Base-by-base conservation (phyloP, 2,888 invertebrate species). In the Synanthedon vespiformis region DNA sequence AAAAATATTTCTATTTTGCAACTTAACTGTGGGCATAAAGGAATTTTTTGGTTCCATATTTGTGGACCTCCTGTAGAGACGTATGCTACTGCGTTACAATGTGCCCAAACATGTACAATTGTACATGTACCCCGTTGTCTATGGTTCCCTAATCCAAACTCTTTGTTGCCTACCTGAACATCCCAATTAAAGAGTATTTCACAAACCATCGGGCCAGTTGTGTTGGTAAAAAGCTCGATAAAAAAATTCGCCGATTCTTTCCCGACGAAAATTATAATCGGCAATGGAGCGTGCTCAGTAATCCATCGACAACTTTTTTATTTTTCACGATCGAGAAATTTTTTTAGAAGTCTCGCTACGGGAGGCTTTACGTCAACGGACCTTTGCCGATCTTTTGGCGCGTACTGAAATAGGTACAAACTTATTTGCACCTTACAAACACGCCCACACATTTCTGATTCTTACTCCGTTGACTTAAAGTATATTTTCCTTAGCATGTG, bases 281-380 rank as follows among this genome's bases (percentile, higher is more conserved):
- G 80, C 82, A 82, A 80, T 80, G 83, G 77, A 80, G 82, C 82
- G 77, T 77, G 71, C 69, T 63, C 56, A 61, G 67, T 83, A 84
- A 82, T 77, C 78, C 83, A 72, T 71, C 71, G 65, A 62, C 59
- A 59, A 54, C 49, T 60, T 65, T 70, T 67, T 66, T 60, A 64
- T 63, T 64, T 65, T 27, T 16, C 6, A 52, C 44, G 48, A 52
- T 27, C 34, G 50, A 53, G 58, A 57, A 56, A 58, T 63, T 61
- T 63, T 70, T 60, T 61, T 63, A 64, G 66, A 54, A 55, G 57
- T 58, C 55, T 58, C 63, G 62, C 58, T 58, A 60, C 58, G 58
- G 60, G 55, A 56, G 66, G 68, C 64, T 59, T 65, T 68, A 64
- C 59, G 65, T 67, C 74, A 70, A 67, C 73, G 68, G 61, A 63